Percentiles rank a stretch among this genome's conserved stretches.
phyloP scores from a whole-genome alignment of 2,888 invertebrate species.

The Tortrix viridana region DNA sequence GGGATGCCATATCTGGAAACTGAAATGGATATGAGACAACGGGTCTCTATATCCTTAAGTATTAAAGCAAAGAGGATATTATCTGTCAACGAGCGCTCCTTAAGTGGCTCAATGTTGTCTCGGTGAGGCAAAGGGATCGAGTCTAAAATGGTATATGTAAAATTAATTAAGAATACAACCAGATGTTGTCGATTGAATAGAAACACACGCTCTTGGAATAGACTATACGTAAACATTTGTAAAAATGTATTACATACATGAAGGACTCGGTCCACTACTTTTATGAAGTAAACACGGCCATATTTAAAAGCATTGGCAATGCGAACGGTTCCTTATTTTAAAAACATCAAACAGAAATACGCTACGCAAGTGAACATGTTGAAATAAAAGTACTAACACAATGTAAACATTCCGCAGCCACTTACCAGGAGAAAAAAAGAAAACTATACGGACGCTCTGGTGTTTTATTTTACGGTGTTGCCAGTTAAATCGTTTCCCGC shows the following conservation, averaged over 20 bases:
- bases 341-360: constrained; percentile 55
- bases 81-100: constrained; percentile 41
- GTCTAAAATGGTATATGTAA: constrained; percentile 13
- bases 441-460: constrained; percentile 48
- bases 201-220: constrained; percentile 31
- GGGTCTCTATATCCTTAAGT: constrained; percentile 24
- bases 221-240: constrained; percentile 17
- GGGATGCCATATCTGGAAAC: constrained; percentile 68
- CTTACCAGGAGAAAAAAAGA: constrained; percentile 46
- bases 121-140: constrained; percentile 3
- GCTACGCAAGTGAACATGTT: constrained; percentile 45
- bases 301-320: constrained; percentile 20
- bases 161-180: constrained; percentile 25
- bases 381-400: constrained; percentile 48
- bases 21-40: constrained; percentile 53
- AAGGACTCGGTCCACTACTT: constrained; percentile 1
- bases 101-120: background rate
- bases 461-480: constrained; percentile 28
- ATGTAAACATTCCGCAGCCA: constrained; percentile 54
- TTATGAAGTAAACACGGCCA: constrained; percentile 16
- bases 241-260: background rate
- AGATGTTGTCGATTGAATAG: constrained; percentile 32
- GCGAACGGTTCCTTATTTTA: constrained; percentile 46
- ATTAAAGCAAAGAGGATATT: constrained; percentile 40
- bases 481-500: background rate